Base-by-base conservation (phyloP, 92 coral and sea anemone genomes). In the Chrysogorgia sp. region DNA sequence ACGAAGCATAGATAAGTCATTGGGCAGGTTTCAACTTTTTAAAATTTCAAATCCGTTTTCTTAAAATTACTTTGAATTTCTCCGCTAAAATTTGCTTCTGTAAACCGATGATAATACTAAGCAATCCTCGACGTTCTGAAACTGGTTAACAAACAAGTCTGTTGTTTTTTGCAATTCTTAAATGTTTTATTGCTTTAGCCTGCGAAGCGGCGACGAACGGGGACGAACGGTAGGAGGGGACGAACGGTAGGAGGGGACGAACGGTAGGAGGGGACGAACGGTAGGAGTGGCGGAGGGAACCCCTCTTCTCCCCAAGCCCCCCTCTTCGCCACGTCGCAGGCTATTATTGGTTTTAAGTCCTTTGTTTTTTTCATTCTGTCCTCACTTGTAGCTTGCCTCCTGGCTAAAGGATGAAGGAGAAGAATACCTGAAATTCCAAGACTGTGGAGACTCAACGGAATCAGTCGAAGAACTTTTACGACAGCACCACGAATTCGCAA, bases 361-460 rank as follows among this genome's bases (percentile, higher is more conserved):
- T 30, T 10, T 57, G 2, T 37, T 1, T 76, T 26, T 28, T 25
- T 37, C 53, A 23, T 2, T 17, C 58, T 35, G n/a, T n/a, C n/a
- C 14, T 10, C 12, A 24, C 9, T 50, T 59, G 15, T 90, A 94
- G 98, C 82, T 91, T 85, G 85, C 74, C 66, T 74, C 80, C 57
- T 94, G 98, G 98, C 86, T 94, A 25, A 91, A 78, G 58, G 90
- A 88, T 41, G 98, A 94, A 75, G 98, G 90, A 29, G 97, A 94
- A 70, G 92, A 89, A 62, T 94, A 94, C 63, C 80, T 94, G 28
- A 84, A 86, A 70, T 86, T 89, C 72, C 88, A 75, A 74, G 94
- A 89, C 55, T 65, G 82, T 64, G 98, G 98, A 20, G 97, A 91
- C 55, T 85, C 96, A 9, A 83, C 84, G 14, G 81, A 91, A 20